A percentile compares a stretch with the other conserved stretches of the same genome.
Evolutionary conservation across 2,797 vertebrate species (phyloP).

Genomic region (Malurus leucopterus): DNA sequence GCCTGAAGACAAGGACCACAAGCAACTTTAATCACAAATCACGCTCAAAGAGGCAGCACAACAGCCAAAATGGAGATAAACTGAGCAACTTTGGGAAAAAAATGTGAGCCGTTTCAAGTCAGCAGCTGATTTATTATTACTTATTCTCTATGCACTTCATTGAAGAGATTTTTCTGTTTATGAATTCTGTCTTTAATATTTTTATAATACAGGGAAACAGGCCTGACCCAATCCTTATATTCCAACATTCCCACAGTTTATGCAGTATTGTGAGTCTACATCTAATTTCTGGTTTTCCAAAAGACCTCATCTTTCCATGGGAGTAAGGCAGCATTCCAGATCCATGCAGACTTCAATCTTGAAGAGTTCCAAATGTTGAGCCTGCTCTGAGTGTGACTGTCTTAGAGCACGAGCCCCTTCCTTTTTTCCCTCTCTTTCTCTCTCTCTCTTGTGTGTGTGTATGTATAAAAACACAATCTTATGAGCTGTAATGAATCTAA

Average conservation of each 20-base stretch:
- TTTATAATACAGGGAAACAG: not conserved
- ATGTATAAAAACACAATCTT: not conserved
- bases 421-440: not conserved
- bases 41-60: not conserved
- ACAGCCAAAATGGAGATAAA: conserved; percentile 4
- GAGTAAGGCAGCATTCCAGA: not conserved
- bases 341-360: not conserved
- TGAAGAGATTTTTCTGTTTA: conserved; percentile 21
- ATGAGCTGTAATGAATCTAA: not conserved
- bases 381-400: not conserved
- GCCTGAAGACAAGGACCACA: not conserved
- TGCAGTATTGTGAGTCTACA: not conserved
- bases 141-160: not conserved
- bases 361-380: not conserved
- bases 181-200: conserved; percentile 1
- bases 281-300: not conserved
- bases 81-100: not conserved
- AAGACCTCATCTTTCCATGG: not conserved
- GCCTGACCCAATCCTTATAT: not conserved
- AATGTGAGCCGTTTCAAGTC: not conserved
- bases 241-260: not conserved
- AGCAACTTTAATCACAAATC: not conserved
- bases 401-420: not conserved
- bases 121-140: conserved; percentile 4
- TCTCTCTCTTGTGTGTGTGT: not conserved